Evolutionary conservation across 2,797 vertebrate genomes (phyloP), one percentile per base, ranked within the genome.

Genomic region (Brachyrhaphis roseni): DNA sequence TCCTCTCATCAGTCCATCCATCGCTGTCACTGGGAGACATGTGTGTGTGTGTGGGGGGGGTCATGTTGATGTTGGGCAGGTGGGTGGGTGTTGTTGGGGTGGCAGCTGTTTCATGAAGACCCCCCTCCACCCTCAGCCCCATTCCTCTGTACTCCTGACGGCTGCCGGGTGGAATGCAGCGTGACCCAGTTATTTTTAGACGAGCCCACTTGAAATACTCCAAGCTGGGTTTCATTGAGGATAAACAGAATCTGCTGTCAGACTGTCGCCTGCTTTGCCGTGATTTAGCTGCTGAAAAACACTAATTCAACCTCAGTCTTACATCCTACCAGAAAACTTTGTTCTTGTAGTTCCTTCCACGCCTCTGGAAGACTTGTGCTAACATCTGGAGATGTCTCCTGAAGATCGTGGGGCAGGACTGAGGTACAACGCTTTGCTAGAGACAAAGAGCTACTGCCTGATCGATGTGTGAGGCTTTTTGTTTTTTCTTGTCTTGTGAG

Each of bases 141-240:
- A 13, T 68, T 86, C 75, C 85, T 85, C 89, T 90, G 92, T 91
- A 91, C 90, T 93, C 94, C 91, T 94, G 81, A 94, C 95, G 93
- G 91, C 91, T 82, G 93, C 51, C 79, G 83, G 80, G 8, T 82
- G 95, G 96, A 97, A 96, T 95, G 94, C 94, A 93, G 95, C 96
- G 97, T 92, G 96, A 96, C 96, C 85, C 10, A 77, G 86, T 95
- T 99, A 98, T 99, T 98, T 97, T 97, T 98, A 98, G 97, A 95
- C 71, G 12, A 77, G 92, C 89, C 90, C 86, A 92, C 96, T 97
- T 96, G 95, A 96, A 96, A 96, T 92, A 90, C 86, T 93, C 91
- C 77, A 72, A 88, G 84, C 85, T 87, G 83, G 91, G 95, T 96
- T 97, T 96, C 96, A 97, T 96, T 97, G 93, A 97, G 92, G 95